Base-by-base conservation (phyloP, 2,797 vertebrate genomes). In the Enteromius argenteus region DNA sequence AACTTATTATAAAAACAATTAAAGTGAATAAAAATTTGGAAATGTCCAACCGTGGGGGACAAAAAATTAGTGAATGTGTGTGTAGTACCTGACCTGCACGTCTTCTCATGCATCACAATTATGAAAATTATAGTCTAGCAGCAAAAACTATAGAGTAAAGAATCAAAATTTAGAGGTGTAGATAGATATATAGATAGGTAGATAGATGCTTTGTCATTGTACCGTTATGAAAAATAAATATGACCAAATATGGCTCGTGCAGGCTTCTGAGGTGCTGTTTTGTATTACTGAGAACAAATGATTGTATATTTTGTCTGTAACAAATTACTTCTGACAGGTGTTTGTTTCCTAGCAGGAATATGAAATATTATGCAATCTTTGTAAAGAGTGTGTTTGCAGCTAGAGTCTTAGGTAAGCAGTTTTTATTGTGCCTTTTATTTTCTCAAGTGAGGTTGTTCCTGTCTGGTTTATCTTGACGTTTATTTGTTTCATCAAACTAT, bases 391-490 rank as follows among this genome's bases (percentile, higher is more conserved):
- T 37, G 6, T 2, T 46, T 27, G 11, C 6, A 11, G 17, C 8
- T 13, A 49, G 39, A 35, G 32, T 13, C 79, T 53, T 56, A 11
- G 37, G 53, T 44, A 44, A 62, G 2, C 7, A n/a, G 15, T 56
- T 71, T 58, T 35, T 10, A 46, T 46, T 30, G 64, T 64, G 32
- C 14, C 9, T 51, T 75, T 67, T 39, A 75, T 75, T 75, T 82
- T 64, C 30, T 39, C 58, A 75, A 21, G 39, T 35, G 56, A 46
- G 56, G 3, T 62, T 62, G 4, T 32, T 73, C 15, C 19, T 4
- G 11, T 32, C 56, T 46, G 23, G n/a, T 79, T 9, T 23, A 7
- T 32, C 44, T 62, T 60, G 68, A 73, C 37, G 14, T 73, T 81
- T 64, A 3, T 49, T 58, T 80, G 4, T 67, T 80, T 11, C 27